These are phyloP conservation scores for Anguilla japonica DNA, from an alignment of 2,113 vertebrate species.

Conservation along the genomic window DNA sequence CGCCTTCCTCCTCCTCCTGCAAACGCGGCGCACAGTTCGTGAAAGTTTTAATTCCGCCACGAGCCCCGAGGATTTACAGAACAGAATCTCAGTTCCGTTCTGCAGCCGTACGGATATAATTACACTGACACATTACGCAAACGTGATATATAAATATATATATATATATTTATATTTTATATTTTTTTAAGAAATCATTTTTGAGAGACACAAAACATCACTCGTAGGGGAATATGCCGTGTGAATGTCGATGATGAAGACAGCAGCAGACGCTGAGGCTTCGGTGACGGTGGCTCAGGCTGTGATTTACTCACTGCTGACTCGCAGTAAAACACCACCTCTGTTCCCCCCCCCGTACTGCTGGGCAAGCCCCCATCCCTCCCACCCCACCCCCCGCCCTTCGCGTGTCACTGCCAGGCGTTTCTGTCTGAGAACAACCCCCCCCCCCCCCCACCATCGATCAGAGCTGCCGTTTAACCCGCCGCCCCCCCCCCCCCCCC, in stretches of 20 bases:
- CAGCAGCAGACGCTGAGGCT: constrained; percentile 42
- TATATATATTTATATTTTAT: neutral
- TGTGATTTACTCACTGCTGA: constrained; percentile 50
- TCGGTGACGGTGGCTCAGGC: constrained; percentile 34
- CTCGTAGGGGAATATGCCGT: neutral
- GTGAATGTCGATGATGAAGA: constrained; percentile 48
- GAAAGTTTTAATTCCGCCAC: neutral
- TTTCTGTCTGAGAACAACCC: neutral
- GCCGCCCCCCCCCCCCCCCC: neutral
- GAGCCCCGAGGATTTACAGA: neutral
- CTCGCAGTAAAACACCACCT: constrained; percentile 43
- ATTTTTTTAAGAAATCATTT: constrained; percentile 27
- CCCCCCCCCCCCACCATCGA: neutral
- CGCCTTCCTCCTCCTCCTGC: neutral
- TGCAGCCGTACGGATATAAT: neutral
- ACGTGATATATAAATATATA: neutral
- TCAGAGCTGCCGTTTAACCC: neutral
- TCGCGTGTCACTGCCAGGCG: neutral
- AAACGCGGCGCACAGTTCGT: no score
- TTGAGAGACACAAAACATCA: constrained; percentile 17
- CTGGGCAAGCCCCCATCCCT: neutral
- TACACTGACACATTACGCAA: no score
- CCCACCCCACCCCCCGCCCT: neutral
- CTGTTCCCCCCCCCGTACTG: constrained; percentile 27
- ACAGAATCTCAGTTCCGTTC: neutral